Conservation (phyloP, 92 coral and sea anemone genomes). For the Porites divaricata region DNA sequence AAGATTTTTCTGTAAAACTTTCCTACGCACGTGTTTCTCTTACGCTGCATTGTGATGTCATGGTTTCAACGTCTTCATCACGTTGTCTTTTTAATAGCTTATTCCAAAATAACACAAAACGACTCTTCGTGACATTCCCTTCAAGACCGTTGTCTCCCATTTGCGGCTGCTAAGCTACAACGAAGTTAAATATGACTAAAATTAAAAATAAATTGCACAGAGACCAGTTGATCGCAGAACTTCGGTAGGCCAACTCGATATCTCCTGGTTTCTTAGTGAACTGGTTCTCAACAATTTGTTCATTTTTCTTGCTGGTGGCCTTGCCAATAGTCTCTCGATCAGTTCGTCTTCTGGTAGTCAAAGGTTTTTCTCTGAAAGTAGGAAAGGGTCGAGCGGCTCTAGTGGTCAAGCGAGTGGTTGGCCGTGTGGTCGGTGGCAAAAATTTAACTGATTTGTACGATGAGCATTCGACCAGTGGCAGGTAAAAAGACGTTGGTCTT, state of each 20-base stretch:
- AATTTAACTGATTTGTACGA: slow-evolving; percentile 59
- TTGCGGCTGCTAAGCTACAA: neutral
- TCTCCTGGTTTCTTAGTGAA: neutral
- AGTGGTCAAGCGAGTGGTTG: slow-evolving; percentile 72
- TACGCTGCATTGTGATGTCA: neutral
- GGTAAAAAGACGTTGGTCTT: slow-evolving; percentile 82
- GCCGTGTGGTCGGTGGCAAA: slow-evolving; percentile 77
- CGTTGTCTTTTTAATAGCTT: neutral
- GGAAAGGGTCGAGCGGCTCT: slow-evolving; percentile 25
- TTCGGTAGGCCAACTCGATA: neutral
- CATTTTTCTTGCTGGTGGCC: slow-evolving; percentile 13
- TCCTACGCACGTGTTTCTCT: too few relatives aligned
- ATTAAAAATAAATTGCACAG: neutral
- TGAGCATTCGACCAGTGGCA: slow-evolving; percentile 76
- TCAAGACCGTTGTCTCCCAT: neutral
- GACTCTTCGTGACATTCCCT: neutral
- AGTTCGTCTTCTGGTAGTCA: slow-evolving; percentile 50
- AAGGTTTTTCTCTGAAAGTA: slow-evolving; percentile 58
- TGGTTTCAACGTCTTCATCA: neutral
- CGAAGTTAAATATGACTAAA: neutral
- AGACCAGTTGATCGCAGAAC: slow-evolving; percentile 18
- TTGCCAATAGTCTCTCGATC: slow-evolving; percentile 17
- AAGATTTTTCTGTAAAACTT: neutral
- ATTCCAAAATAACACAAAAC: neutral
- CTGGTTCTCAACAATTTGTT: slow-evolving; percentile 1